Percentiles rank a stretch among this genome's conserved stretches.
Conservation (phyloP, 2,113 vertebrate species). For the Spea bombifrons region DNA sequence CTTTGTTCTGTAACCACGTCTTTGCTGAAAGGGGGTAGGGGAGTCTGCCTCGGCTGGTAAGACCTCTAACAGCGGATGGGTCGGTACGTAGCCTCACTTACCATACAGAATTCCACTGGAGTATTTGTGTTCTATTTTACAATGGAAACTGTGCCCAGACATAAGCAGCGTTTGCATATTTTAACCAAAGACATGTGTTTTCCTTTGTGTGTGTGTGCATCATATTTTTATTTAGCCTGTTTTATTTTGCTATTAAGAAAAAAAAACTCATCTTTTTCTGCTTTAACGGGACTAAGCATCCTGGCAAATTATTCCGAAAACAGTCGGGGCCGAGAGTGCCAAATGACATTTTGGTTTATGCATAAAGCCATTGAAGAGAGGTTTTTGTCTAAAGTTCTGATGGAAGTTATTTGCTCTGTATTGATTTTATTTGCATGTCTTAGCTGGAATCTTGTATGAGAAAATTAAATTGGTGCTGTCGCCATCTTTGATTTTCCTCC, state of each 20-base stretch:
- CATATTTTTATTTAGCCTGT: neutral
- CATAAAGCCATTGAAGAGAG: too few relatives aligned
- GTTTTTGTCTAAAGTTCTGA: too few relatives aligned
- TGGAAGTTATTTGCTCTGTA: too few relatives aligned
- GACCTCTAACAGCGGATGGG: neutral
- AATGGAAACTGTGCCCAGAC: constrained; percentile 55
- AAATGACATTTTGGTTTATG: too few relatives aligned
- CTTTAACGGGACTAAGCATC: neutral
- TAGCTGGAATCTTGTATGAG: too few relatives aligned
- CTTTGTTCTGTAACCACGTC: constrained; percentile 34
- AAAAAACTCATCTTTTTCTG: neutral
- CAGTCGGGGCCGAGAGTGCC: too few relatives aligned
- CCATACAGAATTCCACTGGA: neutral
- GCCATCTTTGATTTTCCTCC: too few relatives aligned
- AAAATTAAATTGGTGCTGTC: too few relatives aligned
- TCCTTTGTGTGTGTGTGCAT: constrained; percentile 34
- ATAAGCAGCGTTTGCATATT: constrained; percentile 52
- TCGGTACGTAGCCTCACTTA: neutral
- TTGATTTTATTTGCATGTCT: too few relatives aligned
- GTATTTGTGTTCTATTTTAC: constrained; percentile 32
- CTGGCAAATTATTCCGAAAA: neutral
- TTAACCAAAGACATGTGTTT: constrained; percentile 52
- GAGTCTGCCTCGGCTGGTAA: neutral
- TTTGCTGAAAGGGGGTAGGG: neutral
- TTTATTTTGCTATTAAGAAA: neutral